These are phyloP conservation scores for Yponomeuta cagnagella DNA, from an alignment of 2,888 invertebrate genomes.

Conservation along the genomic window DNA sequence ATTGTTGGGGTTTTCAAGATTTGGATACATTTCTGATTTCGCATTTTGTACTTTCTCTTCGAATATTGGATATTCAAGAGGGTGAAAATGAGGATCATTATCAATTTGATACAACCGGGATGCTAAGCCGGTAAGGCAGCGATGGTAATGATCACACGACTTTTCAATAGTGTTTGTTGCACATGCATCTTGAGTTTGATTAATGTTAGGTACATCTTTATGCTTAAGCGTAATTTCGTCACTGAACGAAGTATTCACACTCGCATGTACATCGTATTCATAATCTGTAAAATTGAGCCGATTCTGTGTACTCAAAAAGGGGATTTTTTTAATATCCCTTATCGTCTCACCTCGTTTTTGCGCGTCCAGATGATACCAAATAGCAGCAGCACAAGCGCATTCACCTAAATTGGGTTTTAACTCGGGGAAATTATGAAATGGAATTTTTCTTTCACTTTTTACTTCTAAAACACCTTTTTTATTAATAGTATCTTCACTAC, in stretches of 20 bases:
- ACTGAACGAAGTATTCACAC: background rate
- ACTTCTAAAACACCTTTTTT: background rate
- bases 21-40: background rate
- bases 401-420: background rate
- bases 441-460: background rate
- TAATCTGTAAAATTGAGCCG: background rate
- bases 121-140: background rate
- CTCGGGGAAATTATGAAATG: background rate
- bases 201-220: constrained; percentile 22
- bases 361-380: background rate
- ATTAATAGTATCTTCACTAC: background rate
- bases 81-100: background rate
- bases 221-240: background rate
- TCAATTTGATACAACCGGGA: background rate
- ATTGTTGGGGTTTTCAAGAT: background rate
- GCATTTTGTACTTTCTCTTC: background rate
- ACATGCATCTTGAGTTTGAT: background rate
- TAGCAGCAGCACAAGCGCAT: background rate
- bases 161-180: background rate
- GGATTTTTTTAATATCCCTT: background rate
- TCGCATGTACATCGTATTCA: background rate
- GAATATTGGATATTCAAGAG: background rate
- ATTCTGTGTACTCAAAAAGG: background rate
- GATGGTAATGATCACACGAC: constrained; percentile 1
- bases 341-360: background rate